Evolutionary conservation across 2,113 vertebrate species (phyloP), one percentile per base, ranked within the genome.

Genomic region (Scytalopus superciliaris): DNA sequence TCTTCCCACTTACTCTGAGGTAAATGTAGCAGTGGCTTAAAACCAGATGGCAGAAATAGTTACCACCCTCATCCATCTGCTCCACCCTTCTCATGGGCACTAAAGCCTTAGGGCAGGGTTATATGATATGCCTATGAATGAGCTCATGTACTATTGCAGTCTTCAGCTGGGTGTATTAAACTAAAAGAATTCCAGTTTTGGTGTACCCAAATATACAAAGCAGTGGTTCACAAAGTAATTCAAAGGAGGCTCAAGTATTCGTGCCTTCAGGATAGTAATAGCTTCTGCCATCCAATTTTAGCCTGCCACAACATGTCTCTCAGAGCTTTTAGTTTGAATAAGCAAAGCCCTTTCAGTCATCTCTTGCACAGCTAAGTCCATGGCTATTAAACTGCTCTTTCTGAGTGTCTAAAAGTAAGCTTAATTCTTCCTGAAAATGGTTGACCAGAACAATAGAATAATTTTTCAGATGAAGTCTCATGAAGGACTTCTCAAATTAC

Each of bases 161-260:
- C 66, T 87, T 90, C 78, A 93, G 33, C 28, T 82, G 62, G 40
- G 28, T 52, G 44, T 44, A 84, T 42, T 74, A 90, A 64, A 89
- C 47, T 33, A 77, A 70, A 95, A 91, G 39, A 84, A 89, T 70
- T 93, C 39, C 52, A 80, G 40, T 74, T 94, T 91, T 82, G 74
- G 39, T 92, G 90, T 96, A 86, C 59, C 57, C 24, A 47, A 53
- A 75, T 79, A 68, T 14, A 82, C 33, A 55, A 76, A 35, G 37
- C 45, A 86, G 55, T 30, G 50, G 50, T 83, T 95, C 33, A 76
- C 63, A 62, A 63, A 88, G 37, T 22, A n/a, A 69, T 87, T 87
- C 63, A 91, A 80, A 90, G 31, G 49, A 85, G 24, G 28, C 76
- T 92, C 67, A 83, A 66, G 63, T 67, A 93, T 86, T 88, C 2